Evolutionary conservation across 1,140 invertebrate species (phyloP), one percentile per base, ranked within the genome.

Genomic region (Argopecten irradians): DNA sequence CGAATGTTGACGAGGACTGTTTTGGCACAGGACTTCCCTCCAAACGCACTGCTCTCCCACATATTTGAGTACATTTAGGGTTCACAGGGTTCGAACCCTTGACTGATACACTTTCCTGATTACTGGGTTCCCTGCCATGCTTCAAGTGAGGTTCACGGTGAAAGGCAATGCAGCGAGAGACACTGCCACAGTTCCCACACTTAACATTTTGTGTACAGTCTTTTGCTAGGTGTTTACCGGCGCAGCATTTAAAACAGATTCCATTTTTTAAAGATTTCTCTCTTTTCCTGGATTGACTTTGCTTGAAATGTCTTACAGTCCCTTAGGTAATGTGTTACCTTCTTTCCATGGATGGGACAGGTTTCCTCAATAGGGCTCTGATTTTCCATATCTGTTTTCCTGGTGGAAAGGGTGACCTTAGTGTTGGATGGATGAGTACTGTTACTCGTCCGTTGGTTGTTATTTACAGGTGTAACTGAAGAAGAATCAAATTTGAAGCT

Each of bases 301-400:
- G 16, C n/a, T n/a, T n/a, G 36, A 84, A 92, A 91, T n/a, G 33
- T 33, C 2, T 88, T 41, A 89, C 88, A 92, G 0, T 92, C 85
- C 28, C 71, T 83, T 14, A 89, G 35, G 9, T 3, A 84, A 35
- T 90, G 89, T 46, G 43, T 43, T n/a, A 16, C 82, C 9, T 86
- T 86, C 83, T 86, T 13, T 8, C 36, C 86, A 28, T 91, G 90
- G 16, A 87, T 41, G n/a, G 84, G 85, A 84, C 88, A 89, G 28
- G 11, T 28, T 82, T 33, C 5, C 0, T 14, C 28, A 19, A 28
- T 39, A 34, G 22, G n/a, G 19, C 34, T 19, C 9, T 0, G 11
- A 8, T 90, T 87, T 43, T 82, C 32, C 34, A 71, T 8, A 34
- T 89, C 55, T 28, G 82, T 90, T 22, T 86, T 41, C n/a, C 35